Conservation (phyloP, 2,113 vertebrate genomes). For the Rhineura floridana region DNA sequence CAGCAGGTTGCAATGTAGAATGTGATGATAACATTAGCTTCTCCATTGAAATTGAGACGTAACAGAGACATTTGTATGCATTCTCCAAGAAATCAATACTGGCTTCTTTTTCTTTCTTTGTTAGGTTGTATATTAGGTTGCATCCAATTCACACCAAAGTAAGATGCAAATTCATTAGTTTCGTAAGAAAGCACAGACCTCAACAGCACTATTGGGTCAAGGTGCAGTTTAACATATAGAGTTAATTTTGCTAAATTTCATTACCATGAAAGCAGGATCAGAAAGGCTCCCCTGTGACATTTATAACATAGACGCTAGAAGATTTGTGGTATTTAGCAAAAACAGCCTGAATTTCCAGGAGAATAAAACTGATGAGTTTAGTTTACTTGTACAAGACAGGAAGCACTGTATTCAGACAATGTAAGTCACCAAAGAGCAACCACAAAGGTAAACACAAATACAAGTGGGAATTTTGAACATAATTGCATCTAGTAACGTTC, state of each 20-base stretch:
- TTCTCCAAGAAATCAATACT: background rate
- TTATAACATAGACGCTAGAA: background rate
- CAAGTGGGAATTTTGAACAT: background rate
- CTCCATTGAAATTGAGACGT: conserved; percentile 10
- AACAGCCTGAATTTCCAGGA: conserved; percentile 37
- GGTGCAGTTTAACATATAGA: background rate
- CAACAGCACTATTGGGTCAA: background rate
- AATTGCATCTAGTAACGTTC: conserved; percentile 3
- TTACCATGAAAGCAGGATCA: background rate
- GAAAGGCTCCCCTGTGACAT: conserved; percentile 12
- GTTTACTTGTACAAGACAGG: conserved; percentile 38
- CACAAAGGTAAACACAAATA: conserved; percentile 2
- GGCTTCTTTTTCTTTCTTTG: background rate
- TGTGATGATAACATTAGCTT: background rate
- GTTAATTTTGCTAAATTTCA: conserved; percentile 26
- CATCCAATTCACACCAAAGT: conserved; percentile 8
- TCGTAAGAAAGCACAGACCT: conserved; percentile 6
- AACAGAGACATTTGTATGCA: background rate
- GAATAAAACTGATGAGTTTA: conserved; percentile 38
- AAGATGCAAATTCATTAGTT: background rate
- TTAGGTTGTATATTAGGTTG: background rate
- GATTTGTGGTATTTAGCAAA: background rate
- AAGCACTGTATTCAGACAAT: conserved; percentile 30
- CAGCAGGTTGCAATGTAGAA: background rate
- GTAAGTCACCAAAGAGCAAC: conserved; percentile 38